These are phyloP conservation scores for Uloborus plumipes DNA, from an alignment of 2,888 invertebrate genomes.

Conservation along the genomic window DNA sequence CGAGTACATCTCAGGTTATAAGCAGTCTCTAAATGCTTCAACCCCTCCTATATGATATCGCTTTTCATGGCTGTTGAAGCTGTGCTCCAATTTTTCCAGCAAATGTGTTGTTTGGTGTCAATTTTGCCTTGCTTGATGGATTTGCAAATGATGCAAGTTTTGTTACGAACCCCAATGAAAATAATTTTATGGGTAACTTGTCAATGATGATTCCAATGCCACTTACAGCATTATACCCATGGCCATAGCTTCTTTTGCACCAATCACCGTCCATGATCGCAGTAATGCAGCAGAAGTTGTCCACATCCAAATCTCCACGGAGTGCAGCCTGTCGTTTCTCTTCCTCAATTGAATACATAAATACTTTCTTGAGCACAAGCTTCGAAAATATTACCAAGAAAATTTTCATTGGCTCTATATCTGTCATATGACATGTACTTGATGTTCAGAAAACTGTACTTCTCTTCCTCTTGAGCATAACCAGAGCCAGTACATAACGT, in stretches of 20 bases:
- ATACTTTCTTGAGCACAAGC: neutral
- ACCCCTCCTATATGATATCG: conserved; percentile 2
- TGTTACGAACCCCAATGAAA: conserved; percentile 9
- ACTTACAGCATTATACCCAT: conserved; percentile 12
- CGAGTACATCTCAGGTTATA: conserved; percentile 1
- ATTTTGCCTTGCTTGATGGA: conserved; percentile 9
- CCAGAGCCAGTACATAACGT: conserved; percentile 11
- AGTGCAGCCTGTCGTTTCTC: neutral
- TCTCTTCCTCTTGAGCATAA: conserved; percentile 10
- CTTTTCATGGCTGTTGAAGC: conserved; percentile 20
- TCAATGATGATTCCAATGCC: neutral
- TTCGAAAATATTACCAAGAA: neutral
- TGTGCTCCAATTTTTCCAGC: conserved; percentile 8
- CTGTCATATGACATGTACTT: neutral
- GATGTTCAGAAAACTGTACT: neutral
- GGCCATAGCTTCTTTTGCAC: conserved; percentile 18
- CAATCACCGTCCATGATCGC: conserved; percentile 17
- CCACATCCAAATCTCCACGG: neutral
- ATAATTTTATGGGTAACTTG: conserved; percentile 14
- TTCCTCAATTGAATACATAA: neutral
- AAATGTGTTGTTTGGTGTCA: neutral
- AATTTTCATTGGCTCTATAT: neutral
- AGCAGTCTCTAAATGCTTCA: neutral
- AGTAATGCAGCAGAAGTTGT: neutral
- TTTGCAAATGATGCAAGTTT: conserved; percentile 2